A percentile compares a stretch with the other conserved stretches of the same genome.
These are phyloP conservation scores for Microplitis manilae DNA, from an alignment of 2,888 invertebrate genomes.

Conservation along the genomic window DNA sequence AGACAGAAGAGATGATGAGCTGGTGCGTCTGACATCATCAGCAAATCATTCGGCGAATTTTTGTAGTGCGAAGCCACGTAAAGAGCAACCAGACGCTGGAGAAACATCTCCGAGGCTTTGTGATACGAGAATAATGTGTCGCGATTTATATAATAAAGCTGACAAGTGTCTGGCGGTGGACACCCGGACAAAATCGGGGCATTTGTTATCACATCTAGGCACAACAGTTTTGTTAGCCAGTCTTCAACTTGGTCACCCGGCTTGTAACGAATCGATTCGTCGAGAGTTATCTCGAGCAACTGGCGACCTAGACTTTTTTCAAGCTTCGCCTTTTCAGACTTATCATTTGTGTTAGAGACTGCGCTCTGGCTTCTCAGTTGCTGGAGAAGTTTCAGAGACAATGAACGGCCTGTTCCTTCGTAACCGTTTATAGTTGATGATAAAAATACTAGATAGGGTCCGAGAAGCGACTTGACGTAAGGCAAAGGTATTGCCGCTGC, in stretches of 20 bases:
- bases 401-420: constrained; percentile 97
- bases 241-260: constrained; percentile 88
- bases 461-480: constrained; percentile 89
- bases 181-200: constrained; percentile 83
- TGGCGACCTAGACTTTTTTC: constrained; percentile 73
- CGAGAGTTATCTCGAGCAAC: constrained; percentile 79
- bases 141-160: constrained; percentile 88
- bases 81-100: constrained; percentile 92
- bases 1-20: constrained; percentile 98
- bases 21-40: constrained; percentile 98
- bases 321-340: constrained; percentile 67
- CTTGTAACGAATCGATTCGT: constrained; percentile 93
- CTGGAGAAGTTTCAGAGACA: constrained; percentile 94
- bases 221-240: constrained; percentile 93
- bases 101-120: constrained; percentile 91
- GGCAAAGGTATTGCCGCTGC: constrained; percentile 98
- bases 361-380: constrained; percentile 82
- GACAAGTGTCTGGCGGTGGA: constrained; percentile 91
- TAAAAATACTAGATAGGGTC: constrained; percentile 94
- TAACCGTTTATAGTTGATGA: constrained; percentile 98
- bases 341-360: constrained; percentile 74
- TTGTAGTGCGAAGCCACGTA: constrained; percentile 99
- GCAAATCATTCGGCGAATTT: constrained; percentile 94
- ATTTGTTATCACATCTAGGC: constrained; percentile 87
- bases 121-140: constrained; percentile 98